Conservation (phyloP, 35 echinoderm and acorn worm genomes). For the Hemicentrotus pulcherrimus region DNA sequence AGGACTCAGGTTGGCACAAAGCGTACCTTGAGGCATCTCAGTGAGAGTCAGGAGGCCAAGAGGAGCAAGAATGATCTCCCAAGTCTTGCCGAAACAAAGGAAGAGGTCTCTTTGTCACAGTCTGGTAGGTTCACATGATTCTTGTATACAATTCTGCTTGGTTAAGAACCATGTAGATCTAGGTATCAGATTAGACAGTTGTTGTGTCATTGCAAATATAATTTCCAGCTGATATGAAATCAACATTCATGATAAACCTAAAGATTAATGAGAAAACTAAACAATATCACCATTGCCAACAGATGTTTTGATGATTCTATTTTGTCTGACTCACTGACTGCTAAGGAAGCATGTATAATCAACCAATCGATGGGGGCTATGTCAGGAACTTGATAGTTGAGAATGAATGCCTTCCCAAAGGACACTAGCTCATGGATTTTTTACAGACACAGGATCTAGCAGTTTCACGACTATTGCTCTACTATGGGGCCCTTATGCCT, state of each 20-base stretch:
- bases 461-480: too few relatives aligned
- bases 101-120: not conserved
- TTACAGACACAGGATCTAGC: too few relatives aligned
- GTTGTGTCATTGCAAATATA: not conserved
- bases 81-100: not conserved
- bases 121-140: not conserved
- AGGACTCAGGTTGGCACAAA: not conserved
- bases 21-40: not conserved
- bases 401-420: too few relatives aligned
- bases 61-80: not conserved
- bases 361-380: too few relatives aligned
- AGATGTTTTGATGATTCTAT: too few relatives aligned
- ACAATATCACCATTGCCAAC: too few relatives aligned
- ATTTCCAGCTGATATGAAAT: not conserved
- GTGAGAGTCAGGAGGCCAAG: conserved; percentile 1
- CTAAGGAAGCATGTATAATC: too few relatives aligned
- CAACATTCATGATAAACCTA: not conserved
- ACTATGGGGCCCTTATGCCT: too few relatives aligned
- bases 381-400: too few relatives aligned
- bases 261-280: not conserved
- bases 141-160: not conserved
- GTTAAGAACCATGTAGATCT: not conserved
- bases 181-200: not conserved
- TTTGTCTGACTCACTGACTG: too few relatives aligned
- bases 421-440: too few relatives aligned